Base-by-base conservation (phyloP, 2,888 invertebrate species). In the Drosophila anomalata region DNA sequence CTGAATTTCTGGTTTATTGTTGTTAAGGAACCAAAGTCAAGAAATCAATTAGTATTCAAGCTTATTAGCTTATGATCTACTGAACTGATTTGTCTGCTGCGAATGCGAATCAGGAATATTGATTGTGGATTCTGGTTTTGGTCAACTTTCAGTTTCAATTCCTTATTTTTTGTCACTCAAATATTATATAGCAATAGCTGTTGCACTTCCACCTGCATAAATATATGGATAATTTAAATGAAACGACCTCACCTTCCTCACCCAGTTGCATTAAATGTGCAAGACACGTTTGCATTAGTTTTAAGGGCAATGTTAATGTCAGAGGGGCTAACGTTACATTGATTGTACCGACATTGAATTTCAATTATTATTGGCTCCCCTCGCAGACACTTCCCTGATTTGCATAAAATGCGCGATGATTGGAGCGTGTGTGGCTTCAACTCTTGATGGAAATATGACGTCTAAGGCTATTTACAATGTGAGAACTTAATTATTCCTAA, bases 301-400 rank as follows among this genome's bases (percentile, higher is more conserved):
- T 50, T 76, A 87, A 86, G 78, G 88, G 76, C 87, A 84, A 88
- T 84, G 84, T 88, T 88, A 86, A 86, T 86, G 81, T 51, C 86
- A 83, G 67, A 63, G 44, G 52, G 20, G 46, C 47, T 26, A 57
- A 24, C 41, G 61, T 84, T 80, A 78, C 78, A 80, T 66, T 77
- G 68, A 58, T 47, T 60, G 54, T 33, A 52, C 24, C 58, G 65
- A 63, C 72, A 80, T 73, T 78, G 71, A 87, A 84, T 73, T 65
- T 86, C 57, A 73, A 78, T 80, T 85, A 70, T 60, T 60, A 57
- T 53, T 58, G 22, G 53, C 48, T 12, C 51, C 48, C 60, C 71
- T 67, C 52, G 52, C 63, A 74, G 48, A 65, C 36, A 42, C 26
- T 36, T n/a, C n/a, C 8, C 5, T 24, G 44, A 78, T 84, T 85